Evolutionary conservation across 2,888 invertebrate species (phyloP).

Genomic region (Harpagoxenus sublaevis): DNA sequence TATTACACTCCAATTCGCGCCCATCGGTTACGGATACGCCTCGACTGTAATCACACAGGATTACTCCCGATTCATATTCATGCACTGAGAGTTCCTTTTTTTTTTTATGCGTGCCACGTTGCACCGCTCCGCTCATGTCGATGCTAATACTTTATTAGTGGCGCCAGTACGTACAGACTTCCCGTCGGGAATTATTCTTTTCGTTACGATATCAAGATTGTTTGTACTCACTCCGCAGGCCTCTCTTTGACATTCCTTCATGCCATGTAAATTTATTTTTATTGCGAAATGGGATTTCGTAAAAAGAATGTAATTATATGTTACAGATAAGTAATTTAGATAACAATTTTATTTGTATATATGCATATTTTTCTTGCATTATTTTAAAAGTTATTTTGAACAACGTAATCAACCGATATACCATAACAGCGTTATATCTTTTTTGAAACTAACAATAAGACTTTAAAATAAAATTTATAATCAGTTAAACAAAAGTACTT

Average conservation of each 20-base stretch:
- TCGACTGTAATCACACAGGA: slow-evolving; percentile 67
- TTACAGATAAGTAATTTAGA: neutral
- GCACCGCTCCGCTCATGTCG: slow-evolving; percentile 46
- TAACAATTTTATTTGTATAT: neutral
- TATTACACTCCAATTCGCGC: slow-evolving; percentile 76
- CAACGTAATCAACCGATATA: neutral
- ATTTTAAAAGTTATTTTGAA: neutral
- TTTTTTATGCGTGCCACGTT: slow-evolving; percentile 60
- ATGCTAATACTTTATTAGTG: slow-evolving; percentile 67
- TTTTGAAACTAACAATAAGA: neutral
- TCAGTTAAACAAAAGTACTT: neutral
- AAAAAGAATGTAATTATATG: neutral
- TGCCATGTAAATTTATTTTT: slow-evolving; percentile 24
- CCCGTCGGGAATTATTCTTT: slow-evolving; percentile 68
- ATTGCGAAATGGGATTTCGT: neutral
- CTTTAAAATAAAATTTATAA: neutral
- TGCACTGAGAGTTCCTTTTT: slow-evolving; percentile 55
- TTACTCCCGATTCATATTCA: slow-evolving; percentile 70
- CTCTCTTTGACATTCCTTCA: neutral
- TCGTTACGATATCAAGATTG: slow-evolving; percentile 28
- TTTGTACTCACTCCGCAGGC: neutral
- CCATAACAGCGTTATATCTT: too few relatives aligned
- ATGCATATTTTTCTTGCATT: neutral
- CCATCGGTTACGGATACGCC: slow-evolving; percentile 73
- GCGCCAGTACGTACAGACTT: slow-evolving; percentile 56